A percentile compares a stretch with the other conserved stretches of the same genome.
Evolutionary conservation across 1,140 invertebrate genomes (phyloP).

Genomic region (Bursaphelenchus mucronatus): DNA sequence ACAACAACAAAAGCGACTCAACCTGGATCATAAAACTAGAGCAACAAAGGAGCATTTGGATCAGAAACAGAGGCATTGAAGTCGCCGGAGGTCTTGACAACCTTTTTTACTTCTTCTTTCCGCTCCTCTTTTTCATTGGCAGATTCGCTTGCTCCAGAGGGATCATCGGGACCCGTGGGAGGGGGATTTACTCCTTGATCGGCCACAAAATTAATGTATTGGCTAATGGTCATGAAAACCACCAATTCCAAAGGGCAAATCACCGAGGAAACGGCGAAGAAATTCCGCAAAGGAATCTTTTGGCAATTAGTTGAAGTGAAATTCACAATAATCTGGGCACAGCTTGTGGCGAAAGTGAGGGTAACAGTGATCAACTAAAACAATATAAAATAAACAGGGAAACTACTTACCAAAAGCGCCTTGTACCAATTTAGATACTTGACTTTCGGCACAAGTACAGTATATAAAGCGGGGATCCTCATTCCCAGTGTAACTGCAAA

Average conservation of each 20-base stretch:
- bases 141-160: no score
- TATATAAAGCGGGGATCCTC: conserved; percentile 1
- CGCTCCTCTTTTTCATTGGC: no score
- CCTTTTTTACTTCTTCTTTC: no score
- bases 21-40: no score
- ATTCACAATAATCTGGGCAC: no score
- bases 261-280: conserved; percentile 14
- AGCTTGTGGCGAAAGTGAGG: background rate
- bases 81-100: no score
- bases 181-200: background rate
- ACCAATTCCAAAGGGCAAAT: conserved; percentile 7
- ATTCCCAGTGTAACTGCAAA: conserved; percentile 9
- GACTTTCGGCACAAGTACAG: background rate
- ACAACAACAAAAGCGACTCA: no score
- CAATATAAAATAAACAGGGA: background rate
- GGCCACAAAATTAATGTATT: conserved; percentile 7
- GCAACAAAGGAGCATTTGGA: no score
- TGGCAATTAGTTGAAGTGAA: no score
- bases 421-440: conserved; percentile 3
- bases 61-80: no score
- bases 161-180: background rate
- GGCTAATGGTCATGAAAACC: conserved; percentile 18
- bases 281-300: background rate
- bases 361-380: background rate
- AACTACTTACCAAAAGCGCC: conserved; percentile 5